Percentiles rank a stretch among this genome's conserved stretches.
These are phyloP conservation scores for Hartigia nigra DNA, from an alignment of 2,888 invertebrate genomes.

Conservation along the genomic window DNA sequence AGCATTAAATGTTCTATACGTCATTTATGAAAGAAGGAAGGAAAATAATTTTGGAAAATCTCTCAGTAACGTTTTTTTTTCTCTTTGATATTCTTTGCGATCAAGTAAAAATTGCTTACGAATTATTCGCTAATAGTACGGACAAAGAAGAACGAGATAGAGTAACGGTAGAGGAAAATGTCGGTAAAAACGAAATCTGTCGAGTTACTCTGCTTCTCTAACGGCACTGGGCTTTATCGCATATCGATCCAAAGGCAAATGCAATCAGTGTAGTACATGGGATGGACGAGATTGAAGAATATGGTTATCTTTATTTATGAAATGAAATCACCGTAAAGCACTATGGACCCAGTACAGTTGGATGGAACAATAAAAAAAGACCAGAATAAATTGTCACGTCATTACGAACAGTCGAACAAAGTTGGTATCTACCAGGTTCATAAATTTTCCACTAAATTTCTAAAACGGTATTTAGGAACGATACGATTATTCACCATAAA, in stretches of 20 bases:
- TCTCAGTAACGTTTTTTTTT: background rate
- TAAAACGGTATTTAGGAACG: background rate
- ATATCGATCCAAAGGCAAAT: no score
- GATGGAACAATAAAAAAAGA: background rate
- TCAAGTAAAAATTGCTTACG: background rate
- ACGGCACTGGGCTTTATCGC: no score
- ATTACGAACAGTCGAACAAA: background rate
- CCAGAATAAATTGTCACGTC: background rate
- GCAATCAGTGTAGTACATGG: no score
- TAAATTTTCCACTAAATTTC: background rate
- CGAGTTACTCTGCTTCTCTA: no score
- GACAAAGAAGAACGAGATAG: no score
- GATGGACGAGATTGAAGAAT: no score
- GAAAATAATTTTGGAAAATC: background rate
- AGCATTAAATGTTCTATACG: background rate
- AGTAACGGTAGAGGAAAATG: no score
- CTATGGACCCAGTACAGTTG: background rate
- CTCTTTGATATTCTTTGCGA: background rate
- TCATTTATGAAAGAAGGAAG: background rate
- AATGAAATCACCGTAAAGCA: background rate
- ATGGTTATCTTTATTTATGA: no score
- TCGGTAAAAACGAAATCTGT: no score
- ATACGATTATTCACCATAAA: background rate
- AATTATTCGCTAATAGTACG: background rate
- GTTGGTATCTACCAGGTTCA: background rate